Percentiles rank a stretch among this genome's conserved stretches.
Evolutionary conservation across 2,797 vertebrate genomes (phyloP).

Genomic region (Acridotheres tristis): DNA sequence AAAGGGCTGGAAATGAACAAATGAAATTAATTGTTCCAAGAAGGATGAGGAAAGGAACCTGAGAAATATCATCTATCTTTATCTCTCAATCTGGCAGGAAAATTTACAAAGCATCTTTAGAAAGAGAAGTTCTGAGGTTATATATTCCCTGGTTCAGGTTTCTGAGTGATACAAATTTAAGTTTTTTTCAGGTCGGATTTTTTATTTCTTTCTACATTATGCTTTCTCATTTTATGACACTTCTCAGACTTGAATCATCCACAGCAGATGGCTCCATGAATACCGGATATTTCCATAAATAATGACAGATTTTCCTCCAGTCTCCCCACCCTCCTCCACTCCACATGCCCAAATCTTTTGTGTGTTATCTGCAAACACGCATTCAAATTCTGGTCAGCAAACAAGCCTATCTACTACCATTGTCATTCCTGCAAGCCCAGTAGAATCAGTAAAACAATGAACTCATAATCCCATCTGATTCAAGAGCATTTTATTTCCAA

Average conservation of each 20-base stretch:
- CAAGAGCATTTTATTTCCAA: neutral
- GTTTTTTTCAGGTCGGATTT: neutral
- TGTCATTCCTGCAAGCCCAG: slow-evolving; percentile 52
- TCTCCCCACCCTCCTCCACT: slow-evolving; percentile 54
- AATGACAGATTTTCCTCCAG: slow-evolving; percentile 62
- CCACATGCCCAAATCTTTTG: slow-evolving; percentile 58
- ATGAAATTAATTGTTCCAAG: slow-evolving; percentile 49
- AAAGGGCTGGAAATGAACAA: slow-evolving; percentile 48
- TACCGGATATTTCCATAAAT: slow-evolving; percentile 66
- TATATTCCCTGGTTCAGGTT: slow-evolving; percentile 11
- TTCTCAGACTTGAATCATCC: slow-evolving; percentile 59
- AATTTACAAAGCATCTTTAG: slow-evolving; percentile 27
- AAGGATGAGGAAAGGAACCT: slow-evolving; percentile 33
- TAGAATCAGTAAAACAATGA: slow-evolving; percentile 59
- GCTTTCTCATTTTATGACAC: slow-evolving; percentile 54
- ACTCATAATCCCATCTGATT: slow-evolving; percentile 25
- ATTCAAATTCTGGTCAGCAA: slow-evolving; percentile 63
- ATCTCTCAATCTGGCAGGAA: slow-evolving; percentile 34
- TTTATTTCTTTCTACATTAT: neutral
- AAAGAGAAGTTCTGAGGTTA: slow-evolving; percentile 9
- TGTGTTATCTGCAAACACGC: slow-evolving; percentile 25
- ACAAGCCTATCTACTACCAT: slow-evolving; percentile 47
- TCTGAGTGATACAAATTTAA: neutral
- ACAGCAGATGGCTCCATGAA: slow-evolving; percentile 59
- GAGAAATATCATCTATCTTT: slow-evolving; percentile 52